Base-by-base conservation (phyloP, 2,888 invertebrate genomes). In the Polyploca ridens region DNA sequence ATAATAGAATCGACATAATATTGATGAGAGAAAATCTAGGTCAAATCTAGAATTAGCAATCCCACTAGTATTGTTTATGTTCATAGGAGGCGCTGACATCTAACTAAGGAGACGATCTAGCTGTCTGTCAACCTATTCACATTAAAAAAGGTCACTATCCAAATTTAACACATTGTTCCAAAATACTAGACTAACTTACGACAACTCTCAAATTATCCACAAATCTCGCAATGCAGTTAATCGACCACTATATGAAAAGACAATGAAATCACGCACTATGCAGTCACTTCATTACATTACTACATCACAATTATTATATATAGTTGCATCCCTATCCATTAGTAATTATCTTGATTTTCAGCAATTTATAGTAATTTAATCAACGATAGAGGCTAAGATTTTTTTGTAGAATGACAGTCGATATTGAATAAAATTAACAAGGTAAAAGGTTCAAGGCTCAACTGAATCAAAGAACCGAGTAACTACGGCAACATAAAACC, bases 261-360 rank as follows among this genome's bases (percentile, higher is more conserved):
- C 44, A 38, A 7, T 7, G 6, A n/a, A 16, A 46, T 14, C 3
- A 46, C 46, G 14, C 46, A 46, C 14, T 46, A 41, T 41, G 41
- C 41, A 41, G 14, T 46, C 66, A 68, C 66, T 54, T 62, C 6
- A 57, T 62, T 38, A 61, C 6, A 7, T 41, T 41, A 7, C 1
- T 44, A 3, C 16, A 61, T 35, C n/a, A n/a, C n/a, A n/a, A n/a
- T n/a, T n/a, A n/a, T n/a, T n/a, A n/a, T n/a, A n/a, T n/a, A n/a
- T n/a, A n/a, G n/a, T n/a, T n/a, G n/a, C n/a, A n/a, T n/a, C n/a
- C n/a, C n/a, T n/a, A n/a, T n/a, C n/a, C n/a, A n/a, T n/a, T n/a
- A n/a, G n/a, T n/a, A 44, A 44, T 14, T 46, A 46, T 46, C 8
- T 13, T 19, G 7, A 46, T 46, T 16, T 19, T 13, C 16, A 19